A percentile compares a stretch with the other conserved stretches of the same genome.
Conservation (phyloP, 2,888 invertebrate genomes). For the Myopa testacea region DNA sequence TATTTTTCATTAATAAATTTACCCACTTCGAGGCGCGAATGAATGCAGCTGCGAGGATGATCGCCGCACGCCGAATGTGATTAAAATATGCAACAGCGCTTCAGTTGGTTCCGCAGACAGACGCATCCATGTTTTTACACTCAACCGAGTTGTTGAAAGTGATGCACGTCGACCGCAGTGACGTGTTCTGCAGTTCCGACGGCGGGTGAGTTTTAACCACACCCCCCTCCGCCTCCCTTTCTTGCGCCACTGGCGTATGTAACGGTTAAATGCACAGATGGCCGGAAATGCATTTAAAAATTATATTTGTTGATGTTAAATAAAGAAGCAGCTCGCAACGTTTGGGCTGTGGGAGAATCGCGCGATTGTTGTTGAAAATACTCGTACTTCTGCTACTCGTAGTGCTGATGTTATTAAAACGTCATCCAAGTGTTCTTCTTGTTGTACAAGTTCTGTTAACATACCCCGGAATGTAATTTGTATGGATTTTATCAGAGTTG, state of each 20-base stretch:
- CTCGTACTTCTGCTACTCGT: too few species aligned
- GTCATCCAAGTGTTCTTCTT: too few species aligned
- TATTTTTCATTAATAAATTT: constrained; percentile 35
- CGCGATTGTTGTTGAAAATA: too few species aligned
- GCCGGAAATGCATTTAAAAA: constrained; percentile 15
- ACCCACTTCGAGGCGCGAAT: constrained; percentile 3
- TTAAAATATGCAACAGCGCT: not conserved
- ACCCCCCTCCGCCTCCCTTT: too few species aligned
- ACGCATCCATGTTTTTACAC: not conserved
- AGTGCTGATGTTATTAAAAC: too few species aligned
- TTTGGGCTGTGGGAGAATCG: too few species aligned
- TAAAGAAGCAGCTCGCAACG: too few species aligned
- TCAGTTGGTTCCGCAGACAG: not conserved
- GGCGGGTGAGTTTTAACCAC: too few species aligned
- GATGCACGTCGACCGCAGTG: not conserved
- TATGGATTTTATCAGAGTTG: too few species aligned
- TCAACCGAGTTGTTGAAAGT: not conserved
- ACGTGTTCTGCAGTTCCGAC: not conserved
- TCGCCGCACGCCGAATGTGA: not conserved
- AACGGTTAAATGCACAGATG: constrained; percentile 13
- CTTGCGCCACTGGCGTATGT: constrained; percentile 3
- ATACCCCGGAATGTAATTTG: too few species aligned
- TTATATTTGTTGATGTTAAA: not conserved
- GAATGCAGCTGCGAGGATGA: not conserved
- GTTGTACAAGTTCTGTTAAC: too few species aligned